Conservation (phyloP, 2,888 invertebrate species). For the Scotopteryx bipunctaria region DNA sequence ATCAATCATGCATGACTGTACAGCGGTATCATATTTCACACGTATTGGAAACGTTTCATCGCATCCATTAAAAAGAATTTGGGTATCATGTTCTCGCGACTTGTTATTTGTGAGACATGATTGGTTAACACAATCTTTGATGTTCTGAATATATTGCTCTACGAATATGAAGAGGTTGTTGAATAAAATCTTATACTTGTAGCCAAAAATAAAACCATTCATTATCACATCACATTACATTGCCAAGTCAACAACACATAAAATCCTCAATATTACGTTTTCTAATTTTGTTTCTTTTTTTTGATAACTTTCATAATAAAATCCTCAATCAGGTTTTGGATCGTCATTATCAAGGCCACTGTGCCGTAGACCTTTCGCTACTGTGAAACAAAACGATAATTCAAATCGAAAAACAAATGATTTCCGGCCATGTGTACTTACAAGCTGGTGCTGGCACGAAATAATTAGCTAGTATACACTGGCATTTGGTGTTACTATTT, state of each 20-base stretch:
- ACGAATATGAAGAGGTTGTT: slow-evolving; percentile 3
- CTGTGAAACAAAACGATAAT: slow-evolving; percentile 62
- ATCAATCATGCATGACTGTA: slow-evolving; percentile 72
- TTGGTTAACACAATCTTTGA: slow-evolving; percentile 27
- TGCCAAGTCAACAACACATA: not conserved
- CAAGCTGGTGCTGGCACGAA: slow-evolving; percentile 55
- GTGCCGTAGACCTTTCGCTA: slow-evolving; percentile 65
- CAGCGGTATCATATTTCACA: slow-evolving; percentile 69
- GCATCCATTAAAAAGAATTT: slow-evolving; percentile 44
- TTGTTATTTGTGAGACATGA: slow-evolving; percentile 33
- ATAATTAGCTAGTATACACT: slow-evolving; percentile 59
- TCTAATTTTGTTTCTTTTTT: not conserved
- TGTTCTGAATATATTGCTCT: slow-evolving; percentile 6
- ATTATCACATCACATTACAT: not conserved
- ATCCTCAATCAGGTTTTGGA: slow-evolving; percentile 14
- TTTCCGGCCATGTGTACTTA: slow-evolving; percentile 65
- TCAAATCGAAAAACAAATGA: slow-evolving; percentile 72
- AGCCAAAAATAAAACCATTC: slow-evolving; percentile 2
- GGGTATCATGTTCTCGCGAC: slow-evolving; percentile 37
- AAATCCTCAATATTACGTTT: not conserved
- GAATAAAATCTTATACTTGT: not conserved
- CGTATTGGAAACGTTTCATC: slow-evolving; percentile 53
- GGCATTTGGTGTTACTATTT: slow-evolving; percentile 69
- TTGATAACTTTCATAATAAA: not conserved
- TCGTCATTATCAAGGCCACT: slow-evolving; percentile 45